Percentiles rank a stretch among this genome's conserved stretches.
Conservation (phyloP, 2,888 invertebrate genomes). For the Agapostemon virescens region DNA sequence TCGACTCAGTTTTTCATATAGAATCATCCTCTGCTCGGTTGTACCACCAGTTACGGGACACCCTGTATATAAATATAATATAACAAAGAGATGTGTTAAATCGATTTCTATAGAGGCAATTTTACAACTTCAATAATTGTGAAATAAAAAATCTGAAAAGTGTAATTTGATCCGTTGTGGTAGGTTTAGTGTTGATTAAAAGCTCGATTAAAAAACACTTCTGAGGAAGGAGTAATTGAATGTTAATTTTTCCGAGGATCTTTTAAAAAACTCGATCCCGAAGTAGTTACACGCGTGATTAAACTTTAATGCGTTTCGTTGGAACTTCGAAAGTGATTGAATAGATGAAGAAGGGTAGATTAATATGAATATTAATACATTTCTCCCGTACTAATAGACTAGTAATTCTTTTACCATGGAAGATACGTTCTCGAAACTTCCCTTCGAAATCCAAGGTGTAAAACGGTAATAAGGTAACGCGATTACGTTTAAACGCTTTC, state of each 20-base stretch:
- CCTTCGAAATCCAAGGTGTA: not conserved
- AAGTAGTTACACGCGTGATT: conserved; percentile 5
- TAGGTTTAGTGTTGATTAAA: too few species aligned
- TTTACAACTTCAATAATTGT: too few species aligned
- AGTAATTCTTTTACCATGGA: conserved; percentile 4
- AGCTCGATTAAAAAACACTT: not conserved
- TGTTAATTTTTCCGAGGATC: not conserved
- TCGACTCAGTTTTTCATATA: too few species aligned
- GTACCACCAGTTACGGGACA: too few species aligned
- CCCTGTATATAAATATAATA: too few species aligned
- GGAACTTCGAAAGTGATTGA: conserved; percentile 7
- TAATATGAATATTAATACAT: conserved; percentile 14
- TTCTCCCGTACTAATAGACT: not conserved
- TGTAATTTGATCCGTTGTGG: too few species aligned
- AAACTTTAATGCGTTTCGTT: not conserved
- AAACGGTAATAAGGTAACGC: conserved; percentile 2
- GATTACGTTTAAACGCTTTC: conserved; percentile 9
- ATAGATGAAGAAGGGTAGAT: not conserved
- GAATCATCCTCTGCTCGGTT: too few species aligned
- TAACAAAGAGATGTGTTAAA: too few species aligned
- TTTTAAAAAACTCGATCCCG: conserved; percentile 5
- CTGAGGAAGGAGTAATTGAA: not conserved
- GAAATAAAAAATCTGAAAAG: too few species aligned
- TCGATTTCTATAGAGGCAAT: too few species aligned
- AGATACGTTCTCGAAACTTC: not conserved